phyloP scores from a whole-genome alignment of 1,140 invertebrate genomes.

The Pseudomyrmex pallidus region DNA sequence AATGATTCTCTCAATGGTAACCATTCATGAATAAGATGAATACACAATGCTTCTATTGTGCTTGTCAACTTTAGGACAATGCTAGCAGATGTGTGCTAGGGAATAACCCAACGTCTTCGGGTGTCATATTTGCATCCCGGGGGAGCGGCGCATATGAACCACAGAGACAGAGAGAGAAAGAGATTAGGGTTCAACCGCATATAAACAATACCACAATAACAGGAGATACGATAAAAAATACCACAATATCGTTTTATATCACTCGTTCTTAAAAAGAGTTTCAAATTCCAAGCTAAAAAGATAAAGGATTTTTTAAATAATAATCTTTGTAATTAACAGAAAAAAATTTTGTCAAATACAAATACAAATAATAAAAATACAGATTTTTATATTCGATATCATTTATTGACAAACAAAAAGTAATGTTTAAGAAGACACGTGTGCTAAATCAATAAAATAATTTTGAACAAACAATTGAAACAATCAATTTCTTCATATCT shows the following conservation, averaged over 20 bases:
- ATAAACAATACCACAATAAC: background rate
- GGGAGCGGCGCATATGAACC: constrained; percentile 19
- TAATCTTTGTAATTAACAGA: too few species aligned
- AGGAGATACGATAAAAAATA: background rate
- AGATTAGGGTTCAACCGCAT: constrained; percentile 19
- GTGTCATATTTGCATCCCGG: constrained; percentile 10
- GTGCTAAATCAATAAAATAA: too few species aligned
- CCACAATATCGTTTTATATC: background rate
- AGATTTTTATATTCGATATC: too few species aligned
- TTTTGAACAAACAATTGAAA: too few species aligned
- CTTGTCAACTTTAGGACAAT: background rate
- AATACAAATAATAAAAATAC: too few species aligned
- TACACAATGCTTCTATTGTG: constrained; percentile 27
- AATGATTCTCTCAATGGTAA: constrained; percentile 26
- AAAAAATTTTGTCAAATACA: too few species aligned
- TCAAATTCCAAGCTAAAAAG: background rate
- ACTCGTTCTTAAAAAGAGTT: background rate
- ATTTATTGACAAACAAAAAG: too few species aligned
- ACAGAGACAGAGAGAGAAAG: background rate
- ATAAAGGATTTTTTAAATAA: background rate
- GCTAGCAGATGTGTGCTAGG: background rate
- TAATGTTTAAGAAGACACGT: too few species aligned
- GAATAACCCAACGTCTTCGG: background rate
- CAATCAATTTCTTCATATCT: too few species aligned
- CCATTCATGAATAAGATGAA: background rate